Evolutionary conservation across 2,888 invertebrate genomes (phyloP), one percentile per base, ranked within the genome.

Genomic region (Tipula vernalis): DNA sequence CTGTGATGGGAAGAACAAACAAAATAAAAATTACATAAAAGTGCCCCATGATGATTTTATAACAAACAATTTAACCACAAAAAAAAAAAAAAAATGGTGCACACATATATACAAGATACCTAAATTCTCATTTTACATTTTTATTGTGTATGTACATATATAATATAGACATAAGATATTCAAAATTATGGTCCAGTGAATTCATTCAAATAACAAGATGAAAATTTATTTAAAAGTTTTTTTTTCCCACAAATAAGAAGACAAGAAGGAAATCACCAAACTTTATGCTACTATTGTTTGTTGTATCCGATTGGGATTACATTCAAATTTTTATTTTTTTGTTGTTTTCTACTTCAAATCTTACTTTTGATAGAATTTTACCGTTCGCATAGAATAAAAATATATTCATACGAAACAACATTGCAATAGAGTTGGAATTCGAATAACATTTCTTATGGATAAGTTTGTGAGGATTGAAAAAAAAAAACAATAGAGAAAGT

Each of bases 61-160:
- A 71, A 71, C 71, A 71, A 71, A 71, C 71, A 71, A 71, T 71
- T 71, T 71, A 71, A 71, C 71, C 71, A 71, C 71, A 71, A 71
- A 18, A 71, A n/a, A 51, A 71, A 71, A 18, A 71, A n/a, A 51
- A 18, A 71, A 51, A 18, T 51, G 28, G 3, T 39, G 39, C 6
- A 39, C 39, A 39, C 6, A 39, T 71, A 71, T 71, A 28, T 71
- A 28, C 71, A 71, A 71, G 71, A 71, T 71, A 71, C 71, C 71
- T 71, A 71, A 71, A 71, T 28, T 71, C 28, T 28, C 71, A 71
- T 71, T 71, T 71, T 28, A 28, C 28, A 28, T 71, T 3, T 71
- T 28, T 71, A 28, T 71, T 39, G 10, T 71, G 10, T 57, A 57
- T 57, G 1, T 6, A 42, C 8, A 12, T 44, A 44, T 44, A 44